Evolutionary conservation across 1,140 invertebrate genomes (phyloP).

Genomic region (Leucophenga varia): DNA sequence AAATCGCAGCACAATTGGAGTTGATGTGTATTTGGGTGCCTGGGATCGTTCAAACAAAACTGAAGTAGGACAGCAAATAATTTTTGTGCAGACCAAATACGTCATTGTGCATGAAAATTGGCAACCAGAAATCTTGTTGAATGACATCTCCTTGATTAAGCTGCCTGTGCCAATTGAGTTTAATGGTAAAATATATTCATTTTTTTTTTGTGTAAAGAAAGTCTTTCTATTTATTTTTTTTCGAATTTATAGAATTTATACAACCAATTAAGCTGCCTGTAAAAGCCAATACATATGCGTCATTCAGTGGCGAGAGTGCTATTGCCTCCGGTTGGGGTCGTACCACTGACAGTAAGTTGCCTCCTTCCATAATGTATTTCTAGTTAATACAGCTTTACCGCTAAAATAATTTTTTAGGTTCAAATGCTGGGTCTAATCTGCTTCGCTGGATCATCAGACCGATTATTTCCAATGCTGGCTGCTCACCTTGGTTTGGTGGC

Average conservation of each 20-base stretch:
- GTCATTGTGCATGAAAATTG: constrained; percentile 31
- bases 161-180: constrained; percentile 30
- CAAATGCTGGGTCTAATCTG: background rate
- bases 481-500: constrained; percentile 26
- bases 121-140: constrained; percentile 9
- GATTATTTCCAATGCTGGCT: constrained; percentile 33
- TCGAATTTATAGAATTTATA: constrained; percentile 16
- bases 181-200: constrained; percentile 14
- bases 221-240: too few relatives aligned
- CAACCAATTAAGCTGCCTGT: constrained; percentile 32
- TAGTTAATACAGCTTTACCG: constrained; percentile 10
- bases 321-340: constrained; percentile 45
- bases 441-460: too few relatives aligned
- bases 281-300: constrained; percentile 22
- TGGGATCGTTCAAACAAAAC: constrained; percentile 29
- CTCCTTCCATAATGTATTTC: background rate
- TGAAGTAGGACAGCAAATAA: constrained; percentile 31
- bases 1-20: constrained; percentile 19
- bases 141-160: constrained; percentile 44
- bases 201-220: too few relatives aligned
- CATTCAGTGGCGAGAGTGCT: constrained; percentile 19
- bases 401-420: constrained; percentile 1
- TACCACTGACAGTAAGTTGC: constrained; percentile 33
- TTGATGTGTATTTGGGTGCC: constrained; percentile 42
- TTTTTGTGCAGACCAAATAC: constrained; percentile 31